Evolutionary conservation across 1,140 invertebrate genomes (phyloP).

Genomic region (Drosophila watanabei): DNA sequence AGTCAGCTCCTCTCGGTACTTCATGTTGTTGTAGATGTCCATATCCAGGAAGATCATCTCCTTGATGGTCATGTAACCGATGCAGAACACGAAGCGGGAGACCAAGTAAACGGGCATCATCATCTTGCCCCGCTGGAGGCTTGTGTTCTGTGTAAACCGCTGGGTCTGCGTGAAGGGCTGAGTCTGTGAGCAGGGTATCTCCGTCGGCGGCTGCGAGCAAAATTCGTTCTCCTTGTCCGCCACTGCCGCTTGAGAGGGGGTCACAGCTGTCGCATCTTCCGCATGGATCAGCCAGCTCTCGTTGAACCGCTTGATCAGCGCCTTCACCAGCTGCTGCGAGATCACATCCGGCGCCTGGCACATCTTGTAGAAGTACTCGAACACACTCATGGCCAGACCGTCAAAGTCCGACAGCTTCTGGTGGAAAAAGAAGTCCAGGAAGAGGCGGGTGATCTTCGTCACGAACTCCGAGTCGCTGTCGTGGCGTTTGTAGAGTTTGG

Average conservation of each 20-base stretch:
- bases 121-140: constrained; percentile 8
- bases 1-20: constrained; percentile 87
- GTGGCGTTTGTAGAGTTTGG: constrained; percentile 76
- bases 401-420: constrained; percentile 72
- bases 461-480: constrained; percentile 62
- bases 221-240: constrained; percentile 16
- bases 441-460: constrained; percentile 53
- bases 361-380: constrained; percentile 78
- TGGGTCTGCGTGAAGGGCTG: constrained; percentile 47
- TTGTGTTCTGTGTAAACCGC: constrained; percentile 38
- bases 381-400: constrained; percentile 59
- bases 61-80: constrained; percentile 91
- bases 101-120: constrained; percentile 86
- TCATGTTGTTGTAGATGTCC: constrained; percentile 91
- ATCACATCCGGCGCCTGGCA: constrained; percentile 80
- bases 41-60: constrained; percentile 93
- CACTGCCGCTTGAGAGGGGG: background rate
- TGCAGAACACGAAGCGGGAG: constrained; percentile 89
- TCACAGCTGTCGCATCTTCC: background rate
- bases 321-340: constrained; percentile 68
- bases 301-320: constrained; percentile 61
- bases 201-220: constrained; percentile 32
- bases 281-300: constrained; percentile 39
- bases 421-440: constrained; percentile 75
- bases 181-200: constrained; percentile 66